These are phyloP conservation scores for Pycnomerus fuliginosus DNA, from an alignment of 2,888 invertebrate genomes.

Conservation along the genomic window DNA sequence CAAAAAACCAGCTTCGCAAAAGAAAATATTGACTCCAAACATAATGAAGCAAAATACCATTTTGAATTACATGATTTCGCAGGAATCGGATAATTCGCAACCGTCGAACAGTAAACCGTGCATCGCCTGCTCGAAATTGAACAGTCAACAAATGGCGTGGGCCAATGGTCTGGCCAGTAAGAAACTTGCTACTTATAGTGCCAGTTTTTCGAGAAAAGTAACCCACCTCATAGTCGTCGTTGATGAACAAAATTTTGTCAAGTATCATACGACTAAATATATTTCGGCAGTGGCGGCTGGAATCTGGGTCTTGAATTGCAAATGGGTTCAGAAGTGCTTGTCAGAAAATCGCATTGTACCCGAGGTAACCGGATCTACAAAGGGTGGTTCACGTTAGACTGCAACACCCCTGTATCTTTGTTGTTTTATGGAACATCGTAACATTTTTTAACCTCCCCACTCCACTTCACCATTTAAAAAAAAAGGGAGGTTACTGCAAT, in stretches of 20 bases:
- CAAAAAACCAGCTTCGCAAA: conserved; percentile 22
- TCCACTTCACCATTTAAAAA: too few relatives aligned
- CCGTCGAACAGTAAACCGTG: conserved; percentile 35
- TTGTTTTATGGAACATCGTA: too few relatives aligned
- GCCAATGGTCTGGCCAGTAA: conserved; percentile 42
- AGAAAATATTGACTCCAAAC: conserved; percentile 4
- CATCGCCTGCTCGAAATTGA: conserved; percentile 43
- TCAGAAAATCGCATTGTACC: conserved; percentile 48
- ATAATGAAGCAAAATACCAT: conserved; percentile 47
- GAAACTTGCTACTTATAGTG: conserved; percentile 40
- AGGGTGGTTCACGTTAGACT: not conserved
- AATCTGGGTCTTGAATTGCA: conserved; percentile 59
- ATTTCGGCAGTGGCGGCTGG: conserved; percentile 60
- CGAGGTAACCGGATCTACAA: conserved; percentile 52
- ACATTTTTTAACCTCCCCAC: too few relatives aligned
- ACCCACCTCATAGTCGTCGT: conserved; percentile 48
- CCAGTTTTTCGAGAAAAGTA: conserved; percentile 38
- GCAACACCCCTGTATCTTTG: too few relatives aligned
- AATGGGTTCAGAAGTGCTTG: conserved; percentile 58
- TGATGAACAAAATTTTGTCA: conserved; percentile 39
- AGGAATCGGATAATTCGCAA: conserved; percentile 8
- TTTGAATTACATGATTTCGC: conserved; percentile 37
- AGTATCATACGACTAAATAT: conserved; percentile 55
- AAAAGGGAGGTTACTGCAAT: too few relatives aligned
- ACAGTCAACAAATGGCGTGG: conserved; percentile 38